These are phyloP conservation scores for Aphelocoma coerulescens DNA, from an alignment of 2,113 vertebrate species.

Conservation along the genomic window DNA sequence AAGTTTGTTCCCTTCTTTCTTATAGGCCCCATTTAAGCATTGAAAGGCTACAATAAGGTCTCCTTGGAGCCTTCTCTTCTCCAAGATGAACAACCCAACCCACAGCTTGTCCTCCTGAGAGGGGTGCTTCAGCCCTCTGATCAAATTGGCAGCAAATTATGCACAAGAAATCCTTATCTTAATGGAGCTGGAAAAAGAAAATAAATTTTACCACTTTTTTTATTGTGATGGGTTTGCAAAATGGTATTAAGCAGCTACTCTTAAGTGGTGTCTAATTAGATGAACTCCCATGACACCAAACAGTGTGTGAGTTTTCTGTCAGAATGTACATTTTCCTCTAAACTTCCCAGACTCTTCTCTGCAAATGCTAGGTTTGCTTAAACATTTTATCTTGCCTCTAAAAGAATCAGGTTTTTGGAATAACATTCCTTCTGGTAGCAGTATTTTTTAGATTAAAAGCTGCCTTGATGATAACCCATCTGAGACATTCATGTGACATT, in stretches of 20 bases:
- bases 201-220: neutral
- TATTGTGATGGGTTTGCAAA: neutral
- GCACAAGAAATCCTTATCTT: neutral
- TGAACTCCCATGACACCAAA: neutral
- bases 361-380: conserved; percentile 31
- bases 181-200: neutral
- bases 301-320: neutral
- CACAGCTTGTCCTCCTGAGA: neutral
- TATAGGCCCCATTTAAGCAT: neutral
- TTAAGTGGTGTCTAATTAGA: neutral
- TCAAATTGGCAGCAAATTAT: neutral
- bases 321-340: neutral
- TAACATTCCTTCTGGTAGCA: neutral
- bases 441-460: conserved; percentile 7
- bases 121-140: neutral
- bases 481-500: neutral
- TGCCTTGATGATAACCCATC: neutral
- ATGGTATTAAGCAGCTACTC: neutral
- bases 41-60: neutral
- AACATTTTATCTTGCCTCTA: neutral
- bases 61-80: neutral
- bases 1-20: neutral
- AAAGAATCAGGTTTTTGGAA: neutral
- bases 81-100: neutral
- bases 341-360: neutral